phyloP scores from a whole-genome alignment of 2,888 invertebrate genomes.

The Hirtodrosophila alboralis region DNA sequence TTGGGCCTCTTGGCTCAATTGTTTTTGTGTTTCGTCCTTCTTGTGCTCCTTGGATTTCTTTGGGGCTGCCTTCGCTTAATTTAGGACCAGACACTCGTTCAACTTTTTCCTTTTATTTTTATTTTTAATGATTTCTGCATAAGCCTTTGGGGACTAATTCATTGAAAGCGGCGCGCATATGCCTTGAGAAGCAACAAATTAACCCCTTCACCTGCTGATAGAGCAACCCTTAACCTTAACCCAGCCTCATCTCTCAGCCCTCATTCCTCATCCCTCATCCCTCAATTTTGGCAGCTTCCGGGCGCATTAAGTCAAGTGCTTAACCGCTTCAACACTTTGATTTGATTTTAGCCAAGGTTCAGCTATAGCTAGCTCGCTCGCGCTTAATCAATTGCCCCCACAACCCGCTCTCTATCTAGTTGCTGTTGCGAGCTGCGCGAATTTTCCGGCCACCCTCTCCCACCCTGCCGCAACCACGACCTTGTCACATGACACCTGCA shows the following conservation, averaged over 20 bases:
- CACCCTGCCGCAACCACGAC: constrained; percentile 25
- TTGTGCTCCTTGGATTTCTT: constrained; percentile 10
- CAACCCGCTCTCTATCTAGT: background rate
- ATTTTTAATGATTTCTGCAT: constrained; percentile 74
- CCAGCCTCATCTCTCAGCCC: constrained; percentile 15
- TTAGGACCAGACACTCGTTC: constrained; percentile 70
- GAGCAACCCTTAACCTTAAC: constrained; percentile 57
- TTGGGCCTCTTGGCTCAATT: constrained; percentile 32
- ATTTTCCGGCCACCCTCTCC: constrained; percentile 1
- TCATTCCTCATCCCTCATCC: background rate
- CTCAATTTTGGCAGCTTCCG: constrained; percentile 6
- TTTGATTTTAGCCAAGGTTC: constrained; percentile 67
- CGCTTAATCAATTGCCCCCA: constrained; percentile 69
- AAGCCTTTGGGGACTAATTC: constrained; percentile 79
- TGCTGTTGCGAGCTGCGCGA: constrained; percentile 23
- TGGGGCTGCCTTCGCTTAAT: constrained; percentile 60
- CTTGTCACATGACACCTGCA: constrained; percentile 79
- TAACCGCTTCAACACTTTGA: constrained; percentile 80
- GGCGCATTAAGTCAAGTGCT: constrained; percentile 52
- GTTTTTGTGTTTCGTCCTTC: constrained; percentile 32
- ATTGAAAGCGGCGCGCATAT: constrained; percentile 63
- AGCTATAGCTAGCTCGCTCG: constrained; percentile 32
- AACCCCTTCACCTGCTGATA: constrained; percentile 70
- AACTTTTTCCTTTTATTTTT: too few relatives aligned
- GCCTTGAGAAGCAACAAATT: constrained; percentile 73